Percentiles rank a stretch among this genome's conserved stretches.
Evolutionary conservation across 2,113 vertebrate genomes (phyloP).

Genomic region (Nesogale talazaci): DNA sequence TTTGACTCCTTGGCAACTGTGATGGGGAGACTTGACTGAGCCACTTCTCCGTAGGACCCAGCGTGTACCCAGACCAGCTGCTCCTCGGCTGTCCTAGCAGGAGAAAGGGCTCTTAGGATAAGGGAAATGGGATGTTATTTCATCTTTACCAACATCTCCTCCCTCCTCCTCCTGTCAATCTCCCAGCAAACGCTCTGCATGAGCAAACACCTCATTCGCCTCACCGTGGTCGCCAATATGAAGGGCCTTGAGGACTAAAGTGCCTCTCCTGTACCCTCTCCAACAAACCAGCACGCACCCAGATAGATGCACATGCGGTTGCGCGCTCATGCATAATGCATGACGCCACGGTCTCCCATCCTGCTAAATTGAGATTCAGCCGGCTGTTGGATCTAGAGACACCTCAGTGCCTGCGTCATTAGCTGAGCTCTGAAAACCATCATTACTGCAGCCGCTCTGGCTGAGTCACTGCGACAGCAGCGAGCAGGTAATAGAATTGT

Average conservation of each 20-base stretch:
- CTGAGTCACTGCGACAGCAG: conserved; percentile 71
- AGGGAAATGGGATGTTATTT: not conserved
- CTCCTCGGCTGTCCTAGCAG: not conserved
- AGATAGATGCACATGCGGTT: not conserved
- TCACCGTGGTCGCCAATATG: conserved; percentile 1
- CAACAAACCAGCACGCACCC: not conserved
- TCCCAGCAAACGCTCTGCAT: conserved; percentile 35
- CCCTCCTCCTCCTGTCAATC: conserved; percentile 52
- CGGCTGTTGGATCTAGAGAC: conserved; percentile 67
- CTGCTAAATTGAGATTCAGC: conserved; percentile 69
- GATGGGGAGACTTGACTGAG: not conserved
- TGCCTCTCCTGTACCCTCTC: not conserved
- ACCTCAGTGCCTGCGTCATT: conserved; percentile 75
- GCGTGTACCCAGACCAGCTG: not conserved
- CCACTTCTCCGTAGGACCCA: not conserved
- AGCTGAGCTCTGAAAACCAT: conserved; percentile 82
- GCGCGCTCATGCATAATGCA: conserved; percentile 68
- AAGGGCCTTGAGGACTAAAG: conserved; percentile 54
- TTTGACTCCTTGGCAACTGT: not conserved
- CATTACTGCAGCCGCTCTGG: conserved; percentile 73
- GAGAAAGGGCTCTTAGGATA: not conserved
- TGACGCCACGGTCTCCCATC: conserved; percentile 8
- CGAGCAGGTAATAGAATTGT: conserved; percentile 85
- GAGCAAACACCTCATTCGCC: conserved; percentile 66
- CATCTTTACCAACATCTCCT: conserved; percentile 26